These are phyloP conservation scores for Eupithecia subfuscata DNA, from an alignment of 2,888 invertebrate species.

Conservation along the genomic window DNA sequence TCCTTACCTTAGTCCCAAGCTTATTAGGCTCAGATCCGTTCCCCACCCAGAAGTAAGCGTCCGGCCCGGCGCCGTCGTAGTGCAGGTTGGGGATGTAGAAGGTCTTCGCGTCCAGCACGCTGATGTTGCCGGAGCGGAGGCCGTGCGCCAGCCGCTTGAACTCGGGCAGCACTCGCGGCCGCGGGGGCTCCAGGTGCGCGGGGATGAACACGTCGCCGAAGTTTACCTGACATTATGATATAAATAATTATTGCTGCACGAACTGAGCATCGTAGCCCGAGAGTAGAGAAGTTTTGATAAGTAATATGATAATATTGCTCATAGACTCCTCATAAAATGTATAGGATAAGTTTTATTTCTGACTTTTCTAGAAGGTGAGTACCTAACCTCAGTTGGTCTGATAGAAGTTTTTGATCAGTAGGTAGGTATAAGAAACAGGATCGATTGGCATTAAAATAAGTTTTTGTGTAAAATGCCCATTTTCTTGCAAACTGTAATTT, in stretches of 20 bases:
- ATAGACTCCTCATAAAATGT: too few species aligned
- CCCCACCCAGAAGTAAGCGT: conserved; percentile 98
- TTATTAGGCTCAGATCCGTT: conserved; percentile 92
- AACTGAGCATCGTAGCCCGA: not conserved
- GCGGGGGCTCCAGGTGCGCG: conserved; percentile 89
- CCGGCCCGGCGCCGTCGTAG: conserved; percentile 96
- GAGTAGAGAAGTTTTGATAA: not conserved
- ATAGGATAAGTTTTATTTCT: too few species aligned
- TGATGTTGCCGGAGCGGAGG: conserved; percentile 94
- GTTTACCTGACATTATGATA: conserved; percentile 87
- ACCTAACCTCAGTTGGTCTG: too few species aligned
- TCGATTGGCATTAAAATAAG: too few species aligned
- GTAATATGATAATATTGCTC: too few species aligned
- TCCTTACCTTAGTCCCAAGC: conserved; percentile 88
- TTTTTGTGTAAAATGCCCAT: too few species aligned
- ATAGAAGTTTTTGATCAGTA: too few species aligned
- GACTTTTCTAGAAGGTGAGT: too few species aligned
- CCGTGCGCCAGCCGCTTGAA: conserved; percentile 95
- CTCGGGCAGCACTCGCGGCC: conserved; percentile 91
- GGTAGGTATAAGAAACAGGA: too few species aligned
- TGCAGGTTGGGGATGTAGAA: conserved; percentile 96
- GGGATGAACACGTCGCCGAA: conserved; percentile 95
- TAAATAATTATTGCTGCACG: not conserved
- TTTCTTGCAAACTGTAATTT: too few species aligned
- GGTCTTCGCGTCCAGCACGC: conserved; percentile 95